Conservation (phyloP, 2,888 invertebrate species). For the Trichacis sp. region DNA sequence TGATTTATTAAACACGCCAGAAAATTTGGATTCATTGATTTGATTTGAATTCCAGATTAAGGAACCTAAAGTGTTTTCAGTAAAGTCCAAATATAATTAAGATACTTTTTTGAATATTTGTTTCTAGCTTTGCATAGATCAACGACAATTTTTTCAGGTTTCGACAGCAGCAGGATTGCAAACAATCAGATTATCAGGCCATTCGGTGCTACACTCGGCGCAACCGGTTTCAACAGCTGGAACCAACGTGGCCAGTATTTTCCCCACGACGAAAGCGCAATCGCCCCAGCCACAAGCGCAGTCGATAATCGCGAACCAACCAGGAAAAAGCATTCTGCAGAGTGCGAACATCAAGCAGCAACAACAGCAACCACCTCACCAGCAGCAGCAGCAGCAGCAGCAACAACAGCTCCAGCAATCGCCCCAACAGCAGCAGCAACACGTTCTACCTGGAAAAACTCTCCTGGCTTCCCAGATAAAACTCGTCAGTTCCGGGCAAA, state of each 20-base stretch:
- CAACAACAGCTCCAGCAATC: slow-evolving; percentile 56
- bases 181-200: slow-evolving; percentile 71
- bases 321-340: slow-evolving; percentile 51
- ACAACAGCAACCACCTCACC: slow-evolving; percentile 46
- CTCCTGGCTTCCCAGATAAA: slow-evolving; percentile 65
- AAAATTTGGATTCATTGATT: no score
- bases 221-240: slow-evolving; percentile 67
- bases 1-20: no score
- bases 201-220: slow-evolving; percentile 52
- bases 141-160: slow-evolving; percentile 44
- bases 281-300: slow-evolving; percentile 45
- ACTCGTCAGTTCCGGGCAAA: slow-evolving; percentile 65
- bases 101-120: no score
- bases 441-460: slow-evolving; percentile 65
- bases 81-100: no score
- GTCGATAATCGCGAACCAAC: slow-evolving; percentile 44
- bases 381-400: slow-evolving; percentile 52
- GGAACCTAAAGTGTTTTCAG: no score
- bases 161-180: slow-evolving; percentile 70
- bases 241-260: slow-evolving; percentile 66
- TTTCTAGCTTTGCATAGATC: not conserved
- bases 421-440: slow-evolving; percentile 51
- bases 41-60: no score
- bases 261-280: slow-evolving; percentile 68
- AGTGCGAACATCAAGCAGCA: slow-evolving; percentile 47